phyloP scores from a whole-genome alignment of 2,888 invertebrate genomes.

The Pachydiplax longipennis region DNA sequence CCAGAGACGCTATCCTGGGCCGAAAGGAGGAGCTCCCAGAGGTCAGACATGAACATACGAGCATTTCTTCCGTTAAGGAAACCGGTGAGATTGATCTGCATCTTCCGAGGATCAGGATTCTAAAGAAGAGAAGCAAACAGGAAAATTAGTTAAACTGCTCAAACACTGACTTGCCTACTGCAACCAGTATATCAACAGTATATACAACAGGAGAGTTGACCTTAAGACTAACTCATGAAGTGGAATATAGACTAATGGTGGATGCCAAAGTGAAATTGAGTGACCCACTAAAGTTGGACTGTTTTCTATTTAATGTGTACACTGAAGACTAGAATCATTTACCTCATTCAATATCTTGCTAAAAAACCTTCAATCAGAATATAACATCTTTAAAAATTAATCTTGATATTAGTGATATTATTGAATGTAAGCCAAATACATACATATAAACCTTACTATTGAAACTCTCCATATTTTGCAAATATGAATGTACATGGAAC shows the following conservation, averaged over 20 bases:
- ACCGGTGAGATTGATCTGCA: constrained; percentile 99
- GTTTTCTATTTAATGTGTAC: not conserved
- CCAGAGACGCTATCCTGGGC: constrained; percentile 96
- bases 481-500: no score
- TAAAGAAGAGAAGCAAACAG: constrained; percentile 58
- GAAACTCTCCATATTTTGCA: not conserved
- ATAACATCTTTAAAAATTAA: not conserved
- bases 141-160: not conserved
- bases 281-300: not conserved
- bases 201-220: not conserved
- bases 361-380: not conserved
- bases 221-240: not conserved
- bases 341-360: not conserved
- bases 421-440: not conserved
- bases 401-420: not conserved
- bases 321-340: not conserved
- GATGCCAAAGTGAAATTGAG: not conserved
- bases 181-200: no score
- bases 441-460: not conserved
- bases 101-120: constrained; percentile 96
- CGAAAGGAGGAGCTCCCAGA: constrained; percentile 94
- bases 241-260: not conserved
- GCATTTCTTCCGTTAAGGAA: constrained; percentile 98
- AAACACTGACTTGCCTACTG: not conserved
- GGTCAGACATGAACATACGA: constrained; percentile 94